Percentiles rank a stretch among this genome's conserved stretches.
Evolutionary conservation across 2,888 invertebrate genomes (phyloP).

Genomic region (Carabus problematicus): DNA sequence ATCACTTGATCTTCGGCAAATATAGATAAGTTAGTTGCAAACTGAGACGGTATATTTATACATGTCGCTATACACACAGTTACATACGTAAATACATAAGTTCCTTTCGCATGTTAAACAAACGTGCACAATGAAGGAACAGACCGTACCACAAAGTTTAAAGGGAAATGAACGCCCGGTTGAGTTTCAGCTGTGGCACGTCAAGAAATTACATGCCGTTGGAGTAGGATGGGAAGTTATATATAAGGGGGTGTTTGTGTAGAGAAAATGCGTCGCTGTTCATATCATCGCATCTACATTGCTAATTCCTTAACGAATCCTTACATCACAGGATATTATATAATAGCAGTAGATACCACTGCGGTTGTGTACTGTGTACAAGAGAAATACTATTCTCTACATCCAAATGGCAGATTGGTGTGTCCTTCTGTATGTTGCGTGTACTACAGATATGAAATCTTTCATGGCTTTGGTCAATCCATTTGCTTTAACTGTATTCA

Average conservation of each 20-base stretch:
- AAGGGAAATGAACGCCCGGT: slow-evolving; percentile 15
- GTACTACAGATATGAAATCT: no score
- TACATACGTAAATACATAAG: background rate
- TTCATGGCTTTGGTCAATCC: no score
- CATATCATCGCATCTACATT: slow-evolving; percentile 38
- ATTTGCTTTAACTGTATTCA: no score
- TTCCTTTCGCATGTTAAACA: slow-evolving; percentile 14
- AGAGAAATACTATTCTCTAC: no score
- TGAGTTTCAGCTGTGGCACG: background rate
- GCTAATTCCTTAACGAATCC: slow-evolving; percentile 41
- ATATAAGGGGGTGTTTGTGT: background rate
- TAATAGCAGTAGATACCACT: slow-evolving; percentile 1
- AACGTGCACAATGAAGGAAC: slow-evolving; percentile 16
- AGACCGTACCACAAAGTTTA: slow-evolving; percentile 15
- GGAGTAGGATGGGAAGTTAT: background rate
- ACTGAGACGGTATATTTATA: no score
- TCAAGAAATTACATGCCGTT: slow-evolving; percentile 20
- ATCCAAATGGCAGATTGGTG: no score
- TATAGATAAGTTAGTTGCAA: no score
- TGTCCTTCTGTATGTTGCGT: no score
- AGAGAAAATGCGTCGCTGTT: slow-evolving; percentile 10
- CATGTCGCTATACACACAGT: no score
- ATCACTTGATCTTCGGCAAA: no score
- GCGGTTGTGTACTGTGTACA: background rate
- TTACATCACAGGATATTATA: slow-evolving; percentile 40